Base-by-base conservation (phyloP, 1,140 invertebrate genomes). In the Macrocentrus cingulum region DNA sequence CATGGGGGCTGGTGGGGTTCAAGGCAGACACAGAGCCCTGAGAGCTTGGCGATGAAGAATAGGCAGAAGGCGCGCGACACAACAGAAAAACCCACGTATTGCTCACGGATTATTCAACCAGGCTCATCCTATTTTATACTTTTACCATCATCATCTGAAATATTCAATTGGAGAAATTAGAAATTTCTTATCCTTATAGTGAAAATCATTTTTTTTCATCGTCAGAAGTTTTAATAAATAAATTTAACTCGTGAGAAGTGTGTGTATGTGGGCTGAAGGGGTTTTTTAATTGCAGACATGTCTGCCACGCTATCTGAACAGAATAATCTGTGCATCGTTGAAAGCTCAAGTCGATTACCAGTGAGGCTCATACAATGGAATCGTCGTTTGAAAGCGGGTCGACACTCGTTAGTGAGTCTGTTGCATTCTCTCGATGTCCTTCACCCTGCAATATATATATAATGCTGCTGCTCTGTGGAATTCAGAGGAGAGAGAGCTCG, bases 391-490 rank as follows among this genome's bases (percentile, higher is more conserved):
- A 36, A 56, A 56, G 29, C 34, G 34, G 54, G 44, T 39, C 54
- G 44, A 46, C 44, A 49, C 54, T 56, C 54, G 44, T 56, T 56
- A 56, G 45, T 39, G 44, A 51, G n/a, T 16, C 48, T 13, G 36
- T 39, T 39, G 36, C 36, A 15, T 39, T 39, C 13, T 39, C 36
- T 15, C 11, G 8, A 8, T 39, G 7, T 15, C 13, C 36, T 39
- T 39, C 36, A 39, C 36, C 36, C 36, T 29, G 4, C 25, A 29
- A 9, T 9, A 29, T 29, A 29, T 29, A 20, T 16, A 49, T 29
- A 49, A 25, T 49, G 46, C 4, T 4, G n/a, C 9, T n/a, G n/a
- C n/a, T n/a, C n/a, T n/a, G n/a, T n/a, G n/a, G n/a, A n/a, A n/a
- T n/a, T n/a, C n/a, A n/a, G n/a, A n/a, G n/a, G n/a, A n/a, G n/a